Evolutionary conservation across 2,797 vertebrate genomes (phyloP).

Genomic region (Hirundo rustica): DNA sequence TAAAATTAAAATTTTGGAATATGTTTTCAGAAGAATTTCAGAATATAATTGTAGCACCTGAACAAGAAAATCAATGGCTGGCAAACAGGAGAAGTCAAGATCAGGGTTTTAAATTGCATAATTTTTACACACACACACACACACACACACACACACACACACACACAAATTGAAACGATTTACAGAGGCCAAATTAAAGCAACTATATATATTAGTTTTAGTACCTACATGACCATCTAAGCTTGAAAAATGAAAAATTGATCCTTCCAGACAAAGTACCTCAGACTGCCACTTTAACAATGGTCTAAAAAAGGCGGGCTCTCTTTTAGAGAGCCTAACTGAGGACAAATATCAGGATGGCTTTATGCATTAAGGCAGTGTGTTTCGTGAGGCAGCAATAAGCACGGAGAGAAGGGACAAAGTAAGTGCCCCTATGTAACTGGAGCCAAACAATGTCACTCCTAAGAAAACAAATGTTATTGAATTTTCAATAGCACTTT

Average conservation of each 20-base stretch:
- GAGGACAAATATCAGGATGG: neutral
- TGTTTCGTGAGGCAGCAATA: neutral
- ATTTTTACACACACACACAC: neutral
- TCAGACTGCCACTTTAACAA: neutral
- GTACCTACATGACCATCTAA: neutral
- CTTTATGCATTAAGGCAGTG: neutral
- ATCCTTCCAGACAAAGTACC: neutral
- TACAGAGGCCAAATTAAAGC: neutral
- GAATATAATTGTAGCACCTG: neutral
- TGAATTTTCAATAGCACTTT: constrained; percentile 3
- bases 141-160: too few relatives aligned
- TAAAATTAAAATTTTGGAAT: neutral
- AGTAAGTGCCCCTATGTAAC: neutral
- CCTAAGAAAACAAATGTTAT: neutral
- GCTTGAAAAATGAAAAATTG: neutral
- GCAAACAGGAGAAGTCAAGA: neutral
- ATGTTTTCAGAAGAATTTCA: neutral
- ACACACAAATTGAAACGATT: neutral
- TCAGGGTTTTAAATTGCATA: neutral
- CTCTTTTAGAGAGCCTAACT: neutral
- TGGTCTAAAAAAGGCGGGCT: neutral
- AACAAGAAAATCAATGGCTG: neutral
- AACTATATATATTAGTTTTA: neutral
- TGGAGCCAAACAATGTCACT: neutral
- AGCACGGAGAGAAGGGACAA: neutral